Base-by-base conservation (phyloP, 2,113 vertebrate genomes). In the Bettongia penicillata region DNA sequence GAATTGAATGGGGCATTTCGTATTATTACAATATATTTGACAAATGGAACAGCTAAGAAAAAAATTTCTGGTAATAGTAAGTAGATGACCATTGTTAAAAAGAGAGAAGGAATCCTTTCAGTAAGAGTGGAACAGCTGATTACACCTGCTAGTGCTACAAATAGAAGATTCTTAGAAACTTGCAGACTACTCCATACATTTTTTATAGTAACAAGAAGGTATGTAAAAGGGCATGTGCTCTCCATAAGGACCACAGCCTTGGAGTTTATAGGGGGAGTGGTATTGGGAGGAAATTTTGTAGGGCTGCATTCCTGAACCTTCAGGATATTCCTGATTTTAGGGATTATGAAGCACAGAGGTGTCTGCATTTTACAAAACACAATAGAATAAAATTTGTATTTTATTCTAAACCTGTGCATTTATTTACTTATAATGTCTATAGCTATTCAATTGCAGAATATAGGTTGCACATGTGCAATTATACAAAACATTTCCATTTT, bases 81-180 rank as follows among this genome's bases (percentile, higher is more conserved):
- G 16, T 77, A n/a, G 14, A 77, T 77, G 68, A 77, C 22, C 22
- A 77, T 77, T n/a, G 37, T 77, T 77, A 19, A n/a, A n/a, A 77
- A 77, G 94, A 97, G 97, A 97, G 97, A 93, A 95, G 96, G 93
- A 49, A 95, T 52, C 94, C 92, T 50, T 92, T 89, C 23, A 26
- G 9, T 1, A 0, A 43, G 89, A 96, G 91, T 0, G 95, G 84
- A 47, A 91, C 2, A 94, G 51, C 5, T 96, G 95, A 90, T n/a
- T 96, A 43, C 95, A 95, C 95, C 91, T 84, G 52, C 51, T 95
- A 93, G 95, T 95, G 52, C 91, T 97, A 96, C 93, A 91, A 95
- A 50, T 93, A 28, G 93, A 95, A 96, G 90, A n/a, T 94, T 49
- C 22, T 95, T 51, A 53, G 68, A 91, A 31, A 90, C 5, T 77